Percentiles rank a stretch among this genome's conserved stretches.
These are phyloP conservation scores for Oscheius myriophilus DNA, from an alignment of 2,888 invertebrate genomes.

Conservation along the genomic window DNA sequence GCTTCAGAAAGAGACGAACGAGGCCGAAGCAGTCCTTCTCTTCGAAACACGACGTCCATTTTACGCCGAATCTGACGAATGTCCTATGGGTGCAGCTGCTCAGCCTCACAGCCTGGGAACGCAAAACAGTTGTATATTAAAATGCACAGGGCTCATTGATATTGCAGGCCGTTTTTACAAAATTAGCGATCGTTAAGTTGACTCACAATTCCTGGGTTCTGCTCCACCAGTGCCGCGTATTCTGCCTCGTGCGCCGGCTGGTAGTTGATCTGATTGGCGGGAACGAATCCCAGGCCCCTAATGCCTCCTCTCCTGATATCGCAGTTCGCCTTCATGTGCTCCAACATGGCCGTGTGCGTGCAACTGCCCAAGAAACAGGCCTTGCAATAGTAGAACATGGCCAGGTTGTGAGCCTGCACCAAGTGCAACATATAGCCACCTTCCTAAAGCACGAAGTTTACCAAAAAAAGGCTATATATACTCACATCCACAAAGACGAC, in stretches of 20 bases:
- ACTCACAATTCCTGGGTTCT: background rate
- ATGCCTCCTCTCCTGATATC: too few relatives aligned
- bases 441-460: background rate
- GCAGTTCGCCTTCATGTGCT: background rate
- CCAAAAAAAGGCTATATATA: background rate
- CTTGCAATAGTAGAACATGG: conserved; percentile 11
- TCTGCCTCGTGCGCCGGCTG: background rate
- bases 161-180: too few relatives aligned
- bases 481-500: background rate
- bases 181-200: too few relatives aligned
- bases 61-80: background rate
- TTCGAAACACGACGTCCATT: background rate
- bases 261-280: background rate
- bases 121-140: too few relatives aligned
- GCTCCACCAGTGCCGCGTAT: background rate
- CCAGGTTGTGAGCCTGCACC: background rate
- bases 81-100: conserved; percentile 5
- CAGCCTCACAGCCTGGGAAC: too few relatives aligned
- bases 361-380: conserved; percentile 1
- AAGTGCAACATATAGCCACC: conserved; percentile 12
- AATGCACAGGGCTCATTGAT: too few relatives aligned
- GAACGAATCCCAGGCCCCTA: background rate
- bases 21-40: background rate
- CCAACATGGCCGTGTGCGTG: background rate
- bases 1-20: too few relatives aligned